Percentiles rank a stretch among this genome's conserved stretches.
phyloP scores from a whole-genome alignment of 2,888 invertebrate species.

The Aleiodes alternator region DNA sequence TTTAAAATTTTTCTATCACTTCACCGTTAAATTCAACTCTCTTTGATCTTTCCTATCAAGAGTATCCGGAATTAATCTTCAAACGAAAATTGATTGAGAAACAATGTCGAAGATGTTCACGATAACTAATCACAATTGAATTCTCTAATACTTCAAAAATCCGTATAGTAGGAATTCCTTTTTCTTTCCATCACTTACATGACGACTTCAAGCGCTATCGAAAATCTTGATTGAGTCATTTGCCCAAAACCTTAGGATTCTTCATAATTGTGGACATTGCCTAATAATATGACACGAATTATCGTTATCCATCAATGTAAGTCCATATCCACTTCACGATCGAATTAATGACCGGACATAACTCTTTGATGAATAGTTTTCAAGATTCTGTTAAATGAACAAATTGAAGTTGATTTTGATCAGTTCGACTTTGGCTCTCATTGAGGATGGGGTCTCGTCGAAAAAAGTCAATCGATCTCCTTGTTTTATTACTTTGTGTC shows the following conservation, averaged over 20 bases:
- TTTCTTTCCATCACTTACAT: background rate
- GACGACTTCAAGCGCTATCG: background rate
- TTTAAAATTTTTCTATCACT: too few species aligned
- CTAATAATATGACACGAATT: slow-evolving; percentile 4
- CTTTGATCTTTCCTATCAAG: too few species aligned
- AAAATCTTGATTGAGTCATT: background rate
- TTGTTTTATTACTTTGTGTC: background rate
- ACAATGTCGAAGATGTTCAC: background rate
- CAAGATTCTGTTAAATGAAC: background rate
- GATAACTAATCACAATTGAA: background rate
- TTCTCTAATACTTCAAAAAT: background rate
- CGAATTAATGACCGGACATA: background rate
- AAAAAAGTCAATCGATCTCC: background rate
- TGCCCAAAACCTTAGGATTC: background rate
- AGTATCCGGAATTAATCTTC: too few species aligned
- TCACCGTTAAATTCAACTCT: too few species aligned
- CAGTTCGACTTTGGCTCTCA: slow-evolving; percentile 25
- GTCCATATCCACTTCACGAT: background rate
- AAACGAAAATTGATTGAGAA: background rate
- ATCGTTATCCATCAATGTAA: background rate
- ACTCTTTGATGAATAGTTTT: background rate
- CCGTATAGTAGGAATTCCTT: background rate
- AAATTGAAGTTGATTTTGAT: background rate
- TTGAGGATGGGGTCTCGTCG: slow-evolving; percentile 44
- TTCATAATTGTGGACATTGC: background rate